Base-by-base conservation (phyloP, 2,113 vertebrate genomes). In the Apeltes quadracus region DNA sequence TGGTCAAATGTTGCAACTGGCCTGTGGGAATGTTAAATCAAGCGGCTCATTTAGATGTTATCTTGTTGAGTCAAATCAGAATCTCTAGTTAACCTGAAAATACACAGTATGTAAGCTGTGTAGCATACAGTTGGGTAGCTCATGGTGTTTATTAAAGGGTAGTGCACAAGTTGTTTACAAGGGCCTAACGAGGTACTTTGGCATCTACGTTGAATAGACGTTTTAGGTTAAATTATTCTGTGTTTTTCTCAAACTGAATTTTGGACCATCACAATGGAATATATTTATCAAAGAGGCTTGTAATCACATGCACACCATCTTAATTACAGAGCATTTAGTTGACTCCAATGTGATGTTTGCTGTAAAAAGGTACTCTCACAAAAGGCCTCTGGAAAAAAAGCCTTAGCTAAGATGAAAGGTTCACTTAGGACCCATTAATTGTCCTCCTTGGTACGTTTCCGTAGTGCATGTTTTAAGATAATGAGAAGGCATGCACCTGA, bases 291-390 rank as follows among this genome's bases (percentile, higher is more conserved):
- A 65, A 15, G 36, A 57, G 54, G 27, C 36, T 16, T 32, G 64
- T 69, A 72, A 72, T 73, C 82, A 48, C 57, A 61, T 74, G 20
- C 43, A 36, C n/a, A 20, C 22, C 56, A 61, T 54, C 27, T 63
- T 77, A 71, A 76, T 84, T 68, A 69, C 71, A 58, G 1, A 41
- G 29, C 38, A 27, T 20, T 38, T 18, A 5, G 56, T 43, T 16
- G 7, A 7, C n/a, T 63, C 56, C 51, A 23, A 75, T 61, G 48
- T 41, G 54, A 75, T 67, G 23, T 46, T 71, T 65, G 53, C 59
- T 55, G 77, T 48, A 23, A 48, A n/a, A n/a, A n/a, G 38, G 71
- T 57, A 72, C 59, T n/a, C n/a, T n/a, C n/a, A n/a, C n/a, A 76
- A 66, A 76, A 67, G 18, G 25, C 61, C 3, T 8, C 25, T 56